Base-by-base conservation (phyloP, 2,888 invertebrate species). In the Drosophila limbata region DNA sequence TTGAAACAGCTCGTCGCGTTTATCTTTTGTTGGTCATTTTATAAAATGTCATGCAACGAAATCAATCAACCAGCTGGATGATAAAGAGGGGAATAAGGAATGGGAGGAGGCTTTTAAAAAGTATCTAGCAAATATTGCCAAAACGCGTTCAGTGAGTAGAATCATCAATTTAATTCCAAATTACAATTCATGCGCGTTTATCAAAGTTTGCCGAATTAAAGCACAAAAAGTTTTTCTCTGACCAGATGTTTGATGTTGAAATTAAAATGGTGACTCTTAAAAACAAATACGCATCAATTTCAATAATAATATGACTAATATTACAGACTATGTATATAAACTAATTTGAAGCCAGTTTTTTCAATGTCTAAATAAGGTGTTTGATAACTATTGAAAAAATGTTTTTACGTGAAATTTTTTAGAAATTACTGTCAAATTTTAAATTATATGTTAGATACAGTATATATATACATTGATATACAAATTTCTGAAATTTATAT, bases 161-260 rank as follows among this genome's bases (percentile, higher is more conserved):
- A 66, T 73, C 87, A 84, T 84, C 77, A 88, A 88, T 84, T 84
- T 79, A 79, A 88, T 88, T 84, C 73, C 59, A 73, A 89, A 80
- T 87, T 87, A 75, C 85, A 85, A 85, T 88, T 89, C 85, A 89
- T 78, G 85, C 67, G 79, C 79, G 68, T 79, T 81, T 79, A 76
- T 81, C 70, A 76, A 81, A 76, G 65, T 67, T 69, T 25, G 8
- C 64, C 33, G 64, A 68, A 67, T 84, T 61, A 73, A 75, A 73
- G 68, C 31, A 53, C 44, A 35, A 33, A 63, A 42, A 37, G 35
- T 60, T 79, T 21, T 28, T 15, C 55, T n/a, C 33, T 4, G 15
- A 51, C 21, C 47, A 64, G 60, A 53, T 53, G 51, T 9, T 53
- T 31, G 31, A 39, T 44, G 17, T 25, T 45, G 5, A 25, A 21